phyloP scores from a whole-genome alignment of 2,113 vertebrate genomes.

The Verasper variegatus region DNA sequence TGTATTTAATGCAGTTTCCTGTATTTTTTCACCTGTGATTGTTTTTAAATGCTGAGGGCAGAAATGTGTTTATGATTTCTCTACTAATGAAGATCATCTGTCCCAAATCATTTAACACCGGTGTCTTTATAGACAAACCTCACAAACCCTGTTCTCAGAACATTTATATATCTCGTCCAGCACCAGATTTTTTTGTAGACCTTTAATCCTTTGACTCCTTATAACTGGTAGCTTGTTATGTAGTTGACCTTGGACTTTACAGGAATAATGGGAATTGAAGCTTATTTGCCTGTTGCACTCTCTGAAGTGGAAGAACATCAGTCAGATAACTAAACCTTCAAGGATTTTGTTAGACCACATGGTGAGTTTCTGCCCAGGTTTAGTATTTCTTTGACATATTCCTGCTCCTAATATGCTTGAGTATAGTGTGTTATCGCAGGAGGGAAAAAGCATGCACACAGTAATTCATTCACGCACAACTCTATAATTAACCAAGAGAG shows the following conservation, averaged over 20 bases:
- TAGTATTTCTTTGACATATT: conserved; percentile 32
- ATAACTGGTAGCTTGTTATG: conserved; percentile 27
- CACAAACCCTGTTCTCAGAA: background rate
- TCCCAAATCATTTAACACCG: background rate
- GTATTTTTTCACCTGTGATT: conserved; percentile 25
- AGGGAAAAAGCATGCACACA: conserved; percentile 10
- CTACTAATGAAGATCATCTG: conserved; percentile 33
- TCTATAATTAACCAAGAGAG: conserved; percentile 54
- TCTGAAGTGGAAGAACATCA: background rate
- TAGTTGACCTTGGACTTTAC: conserved; percentile 27
- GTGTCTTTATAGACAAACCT: background rate
- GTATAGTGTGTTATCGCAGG: conserved; percentile 43
- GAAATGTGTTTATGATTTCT: conserved; percentile 39
- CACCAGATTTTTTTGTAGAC: conserved; percentile 31
- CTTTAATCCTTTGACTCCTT: conserved; percentile 16
- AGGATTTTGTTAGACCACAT: conserved; percentile 30
- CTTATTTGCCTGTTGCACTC: conserved; percentile 2
- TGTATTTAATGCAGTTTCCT: conserved; percentile 20
- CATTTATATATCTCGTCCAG: conserved; percentile 5
- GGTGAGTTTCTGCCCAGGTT: conserved; percentile 21
- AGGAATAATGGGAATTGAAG: conserved; percentile 15
- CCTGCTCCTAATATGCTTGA: conserved; percentile 28
- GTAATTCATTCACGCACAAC: conserved; percentile 39
- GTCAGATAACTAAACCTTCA: conserved; percentile 19
- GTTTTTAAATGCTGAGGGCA: conserved; percentile 28